These are phyloP conservation scores for Cossypha heuglini DNA, from an alignment of 2,797 vertebrate genomes.

Conservation along the genomic window DNA sequence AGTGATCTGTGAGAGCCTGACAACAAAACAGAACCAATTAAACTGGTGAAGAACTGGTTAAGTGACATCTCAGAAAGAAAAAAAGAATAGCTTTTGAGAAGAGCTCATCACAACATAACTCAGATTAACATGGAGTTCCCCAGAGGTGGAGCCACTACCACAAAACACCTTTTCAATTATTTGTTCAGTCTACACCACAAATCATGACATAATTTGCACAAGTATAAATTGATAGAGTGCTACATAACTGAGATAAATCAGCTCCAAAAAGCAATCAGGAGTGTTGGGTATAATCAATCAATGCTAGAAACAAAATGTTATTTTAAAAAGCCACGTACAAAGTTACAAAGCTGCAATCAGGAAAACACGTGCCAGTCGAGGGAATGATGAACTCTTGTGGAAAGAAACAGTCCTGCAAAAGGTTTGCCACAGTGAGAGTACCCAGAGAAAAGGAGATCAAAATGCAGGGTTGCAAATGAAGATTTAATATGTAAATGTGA, in stretches of 20 bases:
- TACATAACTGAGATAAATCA: neutral
- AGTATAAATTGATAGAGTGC: neutral
- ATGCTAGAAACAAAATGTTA: neutral
- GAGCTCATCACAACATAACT: neutral
- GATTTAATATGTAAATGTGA: neutral
- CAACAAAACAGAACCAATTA: neutral
- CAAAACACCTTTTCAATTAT: neutral
- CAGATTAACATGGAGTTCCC: neutral
- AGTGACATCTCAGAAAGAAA: neutral
- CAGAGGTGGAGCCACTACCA: neutral
- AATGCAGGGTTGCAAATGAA: neutral
- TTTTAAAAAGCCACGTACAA: neutral
- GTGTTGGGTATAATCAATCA: neutral
- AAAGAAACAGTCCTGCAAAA: neutral
- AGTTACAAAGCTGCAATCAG: neutral
- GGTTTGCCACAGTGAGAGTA: neutral
- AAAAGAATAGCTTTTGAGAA: neutral
- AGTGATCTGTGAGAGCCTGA: neutral
- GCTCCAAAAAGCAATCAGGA: neutral
- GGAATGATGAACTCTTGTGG: neutral
- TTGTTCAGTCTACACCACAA: neutral
- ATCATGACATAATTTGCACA: neutral
- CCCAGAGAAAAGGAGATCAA: neutral
- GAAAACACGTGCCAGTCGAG: neutral
- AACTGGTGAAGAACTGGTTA: neutral